These are phyloP conservation scores for Vireo altiloquus DNA, from an alignment of 2,113 vertebrate genomes.

Conservation along the genomic window DNA sequence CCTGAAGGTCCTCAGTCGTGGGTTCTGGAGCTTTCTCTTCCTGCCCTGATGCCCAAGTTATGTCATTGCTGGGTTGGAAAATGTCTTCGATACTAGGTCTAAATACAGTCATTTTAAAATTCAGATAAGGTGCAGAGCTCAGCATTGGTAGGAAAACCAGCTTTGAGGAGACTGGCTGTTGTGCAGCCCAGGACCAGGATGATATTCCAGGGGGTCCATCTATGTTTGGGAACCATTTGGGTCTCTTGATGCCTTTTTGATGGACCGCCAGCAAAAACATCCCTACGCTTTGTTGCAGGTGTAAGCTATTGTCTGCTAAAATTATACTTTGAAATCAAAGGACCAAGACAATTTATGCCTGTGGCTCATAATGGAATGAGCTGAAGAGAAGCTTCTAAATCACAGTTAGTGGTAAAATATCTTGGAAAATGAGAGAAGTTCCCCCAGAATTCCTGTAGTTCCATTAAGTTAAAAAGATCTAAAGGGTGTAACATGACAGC, in stretches of 20 bases:
- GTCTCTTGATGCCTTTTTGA: background rate
- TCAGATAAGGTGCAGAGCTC: background rate
- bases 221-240: fast-evolving
- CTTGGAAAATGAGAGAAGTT: background rate
- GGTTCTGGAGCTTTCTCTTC: background rate
- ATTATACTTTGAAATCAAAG: background rate
- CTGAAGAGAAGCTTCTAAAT: background rate
- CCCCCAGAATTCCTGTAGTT: background rate
- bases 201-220: background rate
- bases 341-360: background rate
- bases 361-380: background rate
- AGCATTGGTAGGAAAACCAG: background rate
- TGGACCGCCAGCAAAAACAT: background rate
- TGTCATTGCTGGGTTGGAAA: background rate
- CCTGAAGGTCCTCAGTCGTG: background rate
- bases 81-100: background rate
- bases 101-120: background rate
- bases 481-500: fast-evolving
- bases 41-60: background rate
- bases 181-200: background rate
- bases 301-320: background rate
- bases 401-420: background rate
- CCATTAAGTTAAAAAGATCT: background rate
- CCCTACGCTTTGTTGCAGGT: background rate
- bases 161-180: background rate